Base-by-base conservation (phyloP, 2,888 invertebrate genomes). In the Drosophila phalerata region DNA sequence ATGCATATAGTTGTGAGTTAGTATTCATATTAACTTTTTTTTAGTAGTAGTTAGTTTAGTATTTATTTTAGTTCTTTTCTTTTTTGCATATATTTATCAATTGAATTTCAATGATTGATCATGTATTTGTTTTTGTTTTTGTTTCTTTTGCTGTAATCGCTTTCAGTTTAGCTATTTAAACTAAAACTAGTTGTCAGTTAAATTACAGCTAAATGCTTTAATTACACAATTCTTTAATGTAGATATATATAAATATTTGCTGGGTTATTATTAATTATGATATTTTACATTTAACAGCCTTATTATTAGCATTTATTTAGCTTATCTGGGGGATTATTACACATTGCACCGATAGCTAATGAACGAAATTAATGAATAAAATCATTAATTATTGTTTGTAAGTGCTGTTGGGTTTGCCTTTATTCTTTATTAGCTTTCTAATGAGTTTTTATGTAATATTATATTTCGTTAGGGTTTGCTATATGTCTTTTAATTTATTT, bases 211-310 rank as follows among this genome's bases (percentile, higher is more conserved):
- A 72, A 85, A 83, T 74, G 74, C 65, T 89, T 89, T 85, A 84
- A 87, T 89, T 89, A 88, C 82, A 89, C 76, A 67, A 77, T 74
- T 67, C 64, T 84, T 71, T 48, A 81, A 76, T 84, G 71, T 74
- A 70, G 56, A 42, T 38, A 34, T 52, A 25, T 51, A 37, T 57
- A 47, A 37, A 15, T 56, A 28, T 42, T 47, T 56, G 45, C 17
- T 70, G 48, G 68, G 64, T 74, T 67, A 81, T 81, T 70, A 69
- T 61, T 73, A 81, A 75, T 90, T 88, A 88, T 86, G 87, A 86
- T 90, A 86, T 88, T 86, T 91, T 91, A 91, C 91, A 91, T 87
- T 91, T 91, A 91, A 91, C 91, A 91, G 91, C 91, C 91, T 90
- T 91, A 91, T 88, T 81, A 89, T 89, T 91, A 90, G 91, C 90